Conservation (phyloP, 2,113 vertebrate species). For the Phoxinus phoxinus region DNA sequence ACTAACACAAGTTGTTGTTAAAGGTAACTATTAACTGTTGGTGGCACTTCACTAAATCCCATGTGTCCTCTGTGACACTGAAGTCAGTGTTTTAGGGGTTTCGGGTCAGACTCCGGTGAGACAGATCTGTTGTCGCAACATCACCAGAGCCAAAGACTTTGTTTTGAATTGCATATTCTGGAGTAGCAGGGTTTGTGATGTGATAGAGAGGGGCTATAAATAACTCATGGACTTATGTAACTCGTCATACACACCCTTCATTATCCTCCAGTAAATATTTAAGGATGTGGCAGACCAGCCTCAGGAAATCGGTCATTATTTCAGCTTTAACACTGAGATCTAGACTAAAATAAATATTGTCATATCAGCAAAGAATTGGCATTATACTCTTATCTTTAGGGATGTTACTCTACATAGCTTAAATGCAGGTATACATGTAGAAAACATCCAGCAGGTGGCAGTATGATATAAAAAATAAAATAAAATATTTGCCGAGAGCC, state of each 20-base stretch:
- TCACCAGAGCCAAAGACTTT: not conserved
- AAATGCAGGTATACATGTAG: not conserved
- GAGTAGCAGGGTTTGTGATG: not conserved
- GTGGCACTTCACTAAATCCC: not conserved
- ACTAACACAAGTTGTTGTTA: not conserved
- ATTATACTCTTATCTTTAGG: not conserved
- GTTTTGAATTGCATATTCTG: not conserved
- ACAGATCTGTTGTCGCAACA: not conserved
- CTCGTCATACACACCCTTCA: constrained; percentile 37
- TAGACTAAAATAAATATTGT: not conserved
- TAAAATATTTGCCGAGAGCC: too few relatives aligned
- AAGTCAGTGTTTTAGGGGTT: not conserved
- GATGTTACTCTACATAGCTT: not conserved
- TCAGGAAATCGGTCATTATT: constrained; percentile 22
- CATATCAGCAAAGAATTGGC: not conserved
- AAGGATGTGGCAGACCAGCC: not conserved
- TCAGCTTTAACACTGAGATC: not conserved
- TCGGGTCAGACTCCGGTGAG: not conserved
- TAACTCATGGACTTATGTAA: not conserved
- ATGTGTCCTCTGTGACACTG: not conserved
- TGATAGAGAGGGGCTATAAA: not conserved
- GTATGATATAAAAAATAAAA: not conserved
- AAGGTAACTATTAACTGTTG: not conserved
- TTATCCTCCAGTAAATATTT: constrained; percentile 44
- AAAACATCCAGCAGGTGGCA: constrained; percentile 44